Evolutionary conservation across 2,888 invertebrate species (phyloP).

Genomic region (Lydus trimaculatus): DNA sequence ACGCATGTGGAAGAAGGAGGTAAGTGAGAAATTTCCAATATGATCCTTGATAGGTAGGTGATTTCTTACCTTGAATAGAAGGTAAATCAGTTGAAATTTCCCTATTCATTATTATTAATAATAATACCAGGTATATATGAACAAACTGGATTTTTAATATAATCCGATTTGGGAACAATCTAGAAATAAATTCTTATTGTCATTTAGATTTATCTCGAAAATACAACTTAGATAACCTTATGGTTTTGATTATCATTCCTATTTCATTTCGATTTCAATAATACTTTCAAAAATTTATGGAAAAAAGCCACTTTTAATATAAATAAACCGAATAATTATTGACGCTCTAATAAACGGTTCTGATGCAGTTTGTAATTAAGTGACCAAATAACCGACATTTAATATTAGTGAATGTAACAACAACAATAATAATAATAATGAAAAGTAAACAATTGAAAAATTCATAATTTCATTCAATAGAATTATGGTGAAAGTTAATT

Average conservation of each 20-base stretch:
- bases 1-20: constrained; percentile 72
- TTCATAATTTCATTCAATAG: neutral
- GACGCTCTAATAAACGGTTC: neutral
- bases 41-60: constrained; percentile 29
- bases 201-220: no score
- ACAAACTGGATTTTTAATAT: neutral
- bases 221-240: no score
- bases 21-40: constrained; percentile 47
- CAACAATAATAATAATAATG: no score
- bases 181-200: no score
- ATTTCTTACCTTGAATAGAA: constrained; percentile 44
- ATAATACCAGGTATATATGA: neutral
- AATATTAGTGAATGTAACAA: neutral
- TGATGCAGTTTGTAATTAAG: neutral
- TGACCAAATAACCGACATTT: constrained; percentile 6
- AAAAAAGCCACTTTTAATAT: neutral
- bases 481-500: neutral
- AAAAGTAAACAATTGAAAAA: neutral
- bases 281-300: neutral
- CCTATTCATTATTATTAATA: constrained; percentile 10
- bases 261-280: constrained; percentile 9
- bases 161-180: neutral
- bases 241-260: no score
- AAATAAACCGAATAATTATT: neutral
- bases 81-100: constrained; percentile 39